A percentile compares a stretch with the other conserved stretches of the same genome.
Conservation (phyloP, 2,797 vertebrate species). For the Myoxocephalus aenaeus region DNA sequence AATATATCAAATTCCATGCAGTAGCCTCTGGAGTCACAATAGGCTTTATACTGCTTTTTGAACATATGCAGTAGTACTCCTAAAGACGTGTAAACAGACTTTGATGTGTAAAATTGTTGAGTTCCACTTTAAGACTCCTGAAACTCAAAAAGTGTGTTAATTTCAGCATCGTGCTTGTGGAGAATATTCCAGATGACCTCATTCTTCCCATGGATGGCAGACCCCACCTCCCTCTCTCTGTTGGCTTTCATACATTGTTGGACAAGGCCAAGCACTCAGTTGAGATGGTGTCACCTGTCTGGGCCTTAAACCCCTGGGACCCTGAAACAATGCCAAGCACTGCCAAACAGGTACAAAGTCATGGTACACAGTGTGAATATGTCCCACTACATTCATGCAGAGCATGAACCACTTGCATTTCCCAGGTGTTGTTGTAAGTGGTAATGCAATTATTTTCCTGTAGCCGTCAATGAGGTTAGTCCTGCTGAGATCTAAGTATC, state of each 20-base stretch:
- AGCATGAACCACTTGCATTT: constrained; percentile 22
- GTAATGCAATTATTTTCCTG: constrained; percentile 58
- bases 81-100: not conserved
- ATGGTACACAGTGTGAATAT: not conserved
- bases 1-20: not conserved
- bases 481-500: constrained; percentile 31
- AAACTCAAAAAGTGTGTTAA: constrained; percentile 40
- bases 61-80: not conserved
- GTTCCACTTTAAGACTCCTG: not conserved
- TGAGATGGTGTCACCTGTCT: constrained; percentile 93
- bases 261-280: constrained; percentile 90
- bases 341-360: constrained; percentile 86
- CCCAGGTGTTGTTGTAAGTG: constrained; percentile 19
- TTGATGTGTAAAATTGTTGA: not conserved
- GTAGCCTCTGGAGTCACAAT: not conserved
- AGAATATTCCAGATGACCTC: constrained; percentile 93
- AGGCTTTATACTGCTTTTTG: not conserved
- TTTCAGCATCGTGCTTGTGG: constrained; percentile 90
- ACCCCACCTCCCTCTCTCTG: constrained; percentile 87
- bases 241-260: constrained; percentile 91
- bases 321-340: constrained; percentile 82
- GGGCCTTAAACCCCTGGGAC: constrained; percentile 83
- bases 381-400: not conserved
- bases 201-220: constrained; percentile 82
- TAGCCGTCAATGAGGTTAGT: constrained; percentile 55